Conservation (phyloP, 2,113 vertebrate genomes). For the Equus quagga region DNA sequence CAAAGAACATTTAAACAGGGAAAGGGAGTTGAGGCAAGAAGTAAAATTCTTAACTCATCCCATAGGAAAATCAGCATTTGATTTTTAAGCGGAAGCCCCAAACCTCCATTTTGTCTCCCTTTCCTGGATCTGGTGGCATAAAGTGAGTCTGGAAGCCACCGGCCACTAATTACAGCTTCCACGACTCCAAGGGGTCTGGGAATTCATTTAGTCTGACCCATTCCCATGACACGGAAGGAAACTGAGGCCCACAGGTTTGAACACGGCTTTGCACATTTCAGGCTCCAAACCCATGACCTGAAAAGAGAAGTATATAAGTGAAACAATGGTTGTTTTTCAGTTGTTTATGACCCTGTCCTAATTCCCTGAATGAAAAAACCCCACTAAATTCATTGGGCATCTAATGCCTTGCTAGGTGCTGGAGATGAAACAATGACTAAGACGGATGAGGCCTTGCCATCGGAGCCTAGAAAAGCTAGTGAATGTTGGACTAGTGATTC, state of each 20-base stretch:
- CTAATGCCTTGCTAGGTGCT: background rate
- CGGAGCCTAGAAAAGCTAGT: background rate
- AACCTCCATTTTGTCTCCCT: background rate
- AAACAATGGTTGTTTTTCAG: background rate
- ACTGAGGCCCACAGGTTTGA: background rate
- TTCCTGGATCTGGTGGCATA: background rate
- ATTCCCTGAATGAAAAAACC: background rate
- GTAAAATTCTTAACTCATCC: background rate
- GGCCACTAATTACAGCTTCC: background rate
- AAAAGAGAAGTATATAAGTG: background rate
- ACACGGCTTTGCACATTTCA: background rate
- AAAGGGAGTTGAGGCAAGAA: background rate
- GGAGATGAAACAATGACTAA: background rate
- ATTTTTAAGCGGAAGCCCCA: background rate
- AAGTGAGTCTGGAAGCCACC: background rate
- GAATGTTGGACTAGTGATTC: background rate
- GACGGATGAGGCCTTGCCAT: background rate
- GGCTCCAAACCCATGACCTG: background rate
- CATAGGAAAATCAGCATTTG: background rate
- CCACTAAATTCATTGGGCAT: background rate
- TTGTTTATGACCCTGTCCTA: background rate
- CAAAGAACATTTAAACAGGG: background rate
- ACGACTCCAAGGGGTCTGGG: background rate
- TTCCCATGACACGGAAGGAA: background rate
- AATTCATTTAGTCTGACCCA: background rate